phyloP scores from a whole-genome alignment of 64 coral and sea anemone genomes.

The Anthopleura sola region DNA sequence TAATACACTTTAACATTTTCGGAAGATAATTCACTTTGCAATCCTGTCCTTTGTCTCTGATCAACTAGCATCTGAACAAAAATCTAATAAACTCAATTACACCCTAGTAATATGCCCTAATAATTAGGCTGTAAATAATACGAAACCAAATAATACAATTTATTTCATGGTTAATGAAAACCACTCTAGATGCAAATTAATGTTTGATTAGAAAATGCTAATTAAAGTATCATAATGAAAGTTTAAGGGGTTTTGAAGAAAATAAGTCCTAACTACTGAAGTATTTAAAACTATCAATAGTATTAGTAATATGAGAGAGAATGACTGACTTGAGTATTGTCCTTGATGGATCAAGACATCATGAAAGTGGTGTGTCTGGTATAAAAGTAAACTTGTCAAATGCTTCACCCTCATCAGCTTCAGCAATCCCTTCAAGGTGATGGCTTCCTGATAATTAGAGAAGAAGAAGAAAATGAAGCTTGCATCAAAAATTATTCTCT shows the following conservation, averaged over 20 bases:
- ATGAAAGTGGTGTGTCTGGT: not conserved
- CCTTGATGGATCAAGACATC: not conserved
- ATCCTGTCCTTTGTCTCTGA: no score
- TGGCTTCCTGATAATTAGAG: slow-evolving; percentile 14
- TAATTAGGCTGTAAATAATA: no score
- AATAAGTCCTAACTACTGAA: not conserved
- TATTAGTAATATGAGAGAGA: not conserved
- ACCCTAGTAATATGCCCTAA: no score
- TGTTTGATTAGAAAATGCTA: no score
- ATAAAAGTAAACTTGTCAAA: slow-evolving; percentile 33
- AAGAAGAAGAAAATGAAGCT: not conserved
- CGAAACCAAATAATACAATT: no score
- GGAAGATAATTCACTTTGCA: no score
- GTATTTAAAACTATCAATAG: not conserved
- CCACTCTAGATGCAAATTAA: no score
- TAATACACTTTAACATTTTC: no score
- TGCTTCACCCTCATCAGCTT: not conserved
- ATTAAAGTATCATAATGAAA: not conserved
- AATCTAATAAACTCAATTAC: no score
- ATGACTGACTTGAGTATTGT: not conserved
- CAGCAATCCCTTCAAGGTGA: slow-evolving; percentile 14
- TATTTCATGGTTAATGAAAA: no score
- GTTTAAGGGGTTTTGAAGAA: not conserved
- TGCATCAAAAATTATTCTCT: not conserved
- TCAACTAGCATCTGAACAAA: no score